phyloP scores from a whole-genome alignment of 2,113 vertebrate species.

The Ibidorhyncha struthersii region DNA sequence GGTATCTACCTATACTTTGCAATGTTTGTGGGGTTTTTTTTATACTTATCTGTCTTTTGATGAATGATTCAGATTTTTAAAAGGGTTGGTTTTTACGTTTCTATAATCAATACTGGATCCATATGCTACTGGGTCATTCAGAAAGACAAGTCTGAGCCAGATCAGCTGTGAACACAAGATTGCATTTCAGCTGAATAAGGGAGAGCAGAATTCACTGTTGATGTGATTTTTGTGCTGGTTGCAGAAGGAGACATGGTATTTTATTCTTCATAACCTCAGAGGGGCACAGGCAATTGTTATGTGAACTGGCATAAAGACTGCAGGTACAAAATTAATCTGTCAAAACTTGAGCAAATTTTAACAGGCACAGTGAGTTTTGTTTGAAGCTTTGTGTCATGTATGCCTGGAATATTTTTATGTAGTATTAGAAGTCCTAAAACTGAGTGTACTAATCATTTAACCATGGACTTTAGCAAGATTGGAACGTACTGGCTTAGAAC shows the following conservation, averaged over 20 bases:
- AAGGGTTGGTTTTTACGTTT: neutral
- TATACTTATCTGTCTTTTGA: neutral
- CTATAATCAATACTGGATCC: neutral
- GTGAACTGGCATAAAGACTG: neutral
- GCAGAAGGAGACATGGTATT: neutral
- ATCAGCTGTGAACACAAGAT: neutral
- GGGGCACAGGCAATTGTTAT: neutral
- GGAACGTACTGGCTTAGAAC: neutral
- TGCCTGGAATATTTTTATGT: neutral
- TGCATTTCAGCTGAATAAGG: neutral
- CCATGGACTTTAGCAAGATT: neutral
- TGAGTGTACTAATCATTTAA: neutral
- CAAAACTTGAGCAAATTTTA: conserved; percentile 18
- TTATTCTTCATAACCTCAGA: neutral
- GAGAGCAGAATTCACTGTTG: neutral
- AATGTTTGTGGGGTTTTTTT: neutral
- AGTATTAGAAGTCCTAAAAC: neutral
- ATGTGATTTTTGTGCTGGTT: neutral
- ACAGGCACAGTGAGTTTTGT: neutral
- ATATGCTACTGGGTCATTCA: neutral
- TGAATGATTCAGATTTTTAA: neutral
- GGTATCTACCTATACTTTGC: neutral
- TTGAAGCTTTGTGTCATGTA: neutral
- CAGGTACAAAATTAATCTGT: conserved; percentile 25
- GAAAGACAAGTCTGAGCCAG: neutral